Evolutionary conservation across 2,113 vertebrate genomes (phyloP).

Genomic region (Labeo rohita): DNA sequence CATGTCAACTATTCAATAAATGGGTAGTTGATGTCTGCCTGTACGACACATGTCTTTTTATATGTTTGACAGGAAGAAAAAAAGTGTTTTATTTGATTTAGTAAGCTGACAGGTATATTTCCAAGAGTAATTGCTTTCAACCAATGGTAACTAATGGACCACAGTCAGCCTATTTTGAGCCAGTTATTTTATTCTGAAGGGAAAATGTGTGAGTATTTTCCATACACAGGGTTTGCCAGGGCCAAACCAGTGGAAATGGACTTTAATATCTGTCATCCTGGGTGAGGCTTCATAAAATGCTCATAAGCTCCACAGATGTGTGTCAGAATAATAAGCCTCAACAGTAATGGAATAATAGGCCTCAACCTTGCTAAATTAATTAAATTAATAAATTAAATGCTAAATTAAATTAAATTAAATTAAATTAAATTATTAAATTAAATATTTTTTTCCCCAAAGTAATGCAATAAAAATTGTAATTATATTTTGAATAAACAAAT

Average conservation of each 20-base stretch:
- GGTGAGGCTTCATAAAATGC: not conserved
- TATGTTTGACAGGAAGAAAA: not conserved
- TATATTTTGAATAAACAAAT: not conserved
- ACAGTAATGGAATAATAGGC: not conserved
- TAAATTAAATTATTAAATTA: too few relatives aligned
- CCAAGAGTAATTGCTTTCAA: conserved; percentile 10
- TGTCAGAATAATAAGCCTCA: not conserved
- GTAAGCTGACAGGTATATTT: conserved; percentile 7
- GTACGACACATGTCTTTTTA: not conserved
- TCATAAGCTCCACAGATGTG: not conserved
- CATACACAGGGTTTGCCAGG: not conserved
- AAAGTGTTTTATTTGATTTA: conserved; percentile 20
- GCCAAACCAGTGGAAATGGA: conserved; percentile 18
- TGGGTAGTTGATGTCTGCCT: not conserved
- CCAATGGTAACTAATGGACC: not conserved
- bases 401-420: too few relatives aligned
- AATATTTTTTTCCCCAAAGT: too few relatives aligned
- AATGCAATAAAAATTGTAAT: not conserved
- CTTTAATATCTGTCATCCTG: not conserved
- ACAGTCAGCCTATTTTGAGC: not conserved
- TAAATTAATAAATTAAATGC: too few relatives aligned
- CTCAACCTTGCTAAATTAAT: not conserved
- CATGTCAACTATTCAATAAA: not conserved
- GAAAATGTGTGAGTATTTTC: not conserved
- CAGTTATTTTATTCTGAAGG: not conserved